Percentiles rank a stretch among this genome's conserved stretches.
Conservation (phyloP, 1,140 invertebrate genomes). For the Hermatobates lingyangjiaoensis region DNA sequence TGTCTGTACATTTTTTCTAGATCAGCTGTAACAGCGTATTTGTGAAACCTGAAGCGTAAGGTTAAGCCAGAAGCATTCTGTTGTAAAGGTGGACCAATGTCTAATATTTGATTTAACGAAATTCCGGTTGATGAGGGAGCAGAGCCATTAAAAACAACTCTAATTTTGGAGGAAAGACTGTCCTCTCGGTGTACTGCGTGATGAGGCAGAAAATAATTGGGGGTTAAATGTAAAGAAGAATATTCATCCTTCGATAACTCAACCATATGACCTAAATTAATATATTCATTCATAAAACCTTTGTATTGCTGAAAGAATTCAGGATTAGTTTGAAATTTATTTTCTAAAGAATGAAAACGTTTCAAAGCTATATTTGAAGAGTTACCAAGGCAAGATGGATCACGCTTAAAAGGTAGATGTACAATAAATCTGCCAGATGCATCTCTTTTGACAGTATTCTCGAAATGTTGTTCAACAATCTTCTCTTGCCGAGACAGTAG, state of each 20-base stretch:
- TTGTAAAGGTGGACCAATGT: constrained; percentile 17
- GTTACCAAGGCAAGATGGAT: neutral
- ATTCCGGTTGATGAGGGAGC: constrained; percentile 8
- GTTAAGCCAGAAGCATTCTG: constrained; percentile 9
- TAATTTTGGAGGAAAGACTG: constrained; percentile 6
- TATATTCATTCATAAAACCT: neutral
- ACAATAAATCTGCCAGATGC: neutral
- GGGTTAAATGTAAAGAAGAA: neutral
- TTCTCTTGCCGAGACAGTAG: neutral
- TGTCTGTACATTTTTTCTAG: constrained; percentile 13
- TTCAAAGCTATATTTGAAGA: neutral
- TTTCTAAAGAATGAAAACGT: neutral
- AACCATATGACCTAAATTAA: neutral
- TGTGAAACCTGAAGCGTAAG: constrained; percentile 9
- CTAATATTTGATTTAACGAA: constrained; percentile 18
- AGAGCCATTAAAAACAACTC: constrained; percentile 12
- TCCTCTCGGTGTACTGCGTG: constrained; percentile 6
- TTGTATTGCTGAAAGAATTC: neutral
- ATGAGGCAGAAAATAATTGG: constrained; percentile 9
- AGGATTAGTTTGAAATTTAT: neutral
- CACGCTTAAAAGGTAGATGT: neutral
- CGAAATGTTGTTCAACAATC: neutral
- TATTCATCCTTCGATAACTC: no score
- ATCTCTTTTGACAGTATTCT: neutral
- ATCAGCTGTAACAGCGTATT: constrained; percentile 6